Conservation (phyloP, 2,888 invertebrate species). For the Opisthograptis luteolata region DNA sequence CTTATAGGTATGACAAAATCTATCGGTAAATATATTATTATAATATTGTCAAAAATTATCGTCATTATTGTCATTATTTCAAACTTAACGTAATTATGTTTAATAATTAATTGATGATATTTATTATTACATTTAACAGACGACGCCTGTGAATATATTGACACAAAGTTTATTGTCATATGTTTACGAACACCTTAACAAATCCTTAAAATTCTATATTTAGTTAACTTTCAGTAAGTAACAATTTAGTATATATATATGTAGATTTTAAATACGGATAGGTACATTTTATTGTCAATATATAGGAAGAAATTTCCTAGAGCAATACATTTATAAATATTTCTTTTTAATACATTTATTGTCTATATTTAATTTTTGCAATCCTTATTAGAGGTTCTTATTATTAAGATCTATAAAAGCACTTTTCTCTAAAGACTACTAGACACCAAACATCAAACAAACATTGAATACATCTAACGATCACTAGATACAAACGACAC, state of each 20-base stretch:
- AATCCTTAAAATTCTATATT: slow-evolving; percentile 13
- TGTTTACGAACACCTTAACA: slow-evolving; percentile 7
- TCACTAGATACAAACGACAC: slow-evolving; percentile 48
- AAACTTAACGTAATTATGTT: slow-evolving; percentile 21
- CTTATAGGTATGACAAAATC: slow-evolving; percentile 38
- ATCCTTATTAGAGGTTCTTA: slow-evolving; percentile 42
- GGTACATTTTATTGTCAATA: slow-evolving; percentile 34
- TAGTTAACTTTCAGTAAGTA: slow-evolving; percentile 20
- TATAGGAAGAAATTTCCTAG: slow-evolving; percentile 32
- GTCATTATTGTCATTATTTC: slow-evolving; percentile 33
- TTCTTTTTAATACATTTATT: slow-evolving; percentile 37
- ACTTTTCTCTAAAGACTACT: slow-evolving; percentile 73
- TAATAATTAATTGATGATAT: slow-evolving; percentile 23
- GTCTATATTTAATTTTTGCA: slow-evolving; percentile 27
- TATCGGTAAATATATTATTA: slow-evolving; percentile 53
- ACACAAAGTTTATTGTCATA: slow-evolving; percentile 30
- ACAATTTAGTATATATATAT: slow-evolving; percentile 5
- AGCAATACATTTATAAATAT: slow-evolving; percentile 33
- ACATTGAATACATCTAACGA: slow-evolving; percentile 48
- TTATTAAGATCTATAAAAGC: slow-evolving; percentile 72
- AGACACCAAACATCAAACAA: slow-evolving; percentile 81
- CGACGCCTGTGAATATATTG: slow-evolving; percentile 6
- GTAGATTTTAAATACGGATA: background rate
- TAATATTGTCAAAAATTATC: slow-evolving; percentile 58
- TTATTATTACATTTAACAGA: slow-evolving; percentile 28